These are phyloP conservation scores for Melieria omissa DNA, from an alignment of 2,888 invertebrate genomes.

Conservation along the genomic window DNA sequence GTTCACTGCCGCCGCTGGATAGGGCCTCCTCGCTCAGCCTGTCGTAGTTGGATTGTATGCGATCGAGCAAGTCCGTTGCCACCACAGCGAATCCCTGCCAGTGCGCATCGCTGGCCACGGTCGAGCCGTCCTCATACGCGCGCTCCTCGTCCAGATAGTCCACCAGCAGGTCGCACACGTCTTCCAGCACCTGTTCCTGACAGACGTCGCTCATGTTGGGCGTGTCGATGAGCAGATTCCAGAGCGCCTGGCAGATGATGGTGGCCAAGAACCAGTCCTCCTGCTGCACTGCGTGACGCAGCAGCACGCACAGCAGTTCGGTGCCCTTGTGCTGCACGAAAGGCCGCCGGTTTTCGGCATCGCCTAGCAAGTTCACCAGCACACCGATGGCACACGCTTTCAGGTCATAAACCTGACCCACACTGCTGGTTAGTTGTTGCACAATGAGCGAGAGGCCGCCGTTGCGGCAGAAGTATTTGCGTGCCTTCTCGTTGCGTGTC, in stretches of 20 bases:
- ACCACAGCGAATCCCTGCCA: constrained; percentile 84
- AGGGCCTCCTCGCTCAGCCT: constrained; percentile 42
- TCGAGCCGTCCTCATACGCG: constrained; percentile 60
- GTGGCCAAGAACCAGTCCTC: constrained; percentile 77
- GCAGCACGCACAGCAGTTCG: constrained; percentile 69
- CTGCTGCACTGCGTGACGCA: constrained; percentile 70
- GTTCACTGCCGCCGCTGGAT: constrained; percentile 22
- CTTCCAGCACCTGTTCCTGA: constrained; percentile 69
- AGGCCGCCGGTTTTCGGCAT: constrained; percentile 69
- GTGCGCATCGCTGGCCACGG: constrained; percentile 56
- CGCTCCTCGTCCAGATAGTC: constrained; percentile 73
- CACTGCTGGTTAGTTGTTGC: constrained; percentile 47
- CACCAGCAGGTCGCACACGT: constrained; percentile 69
- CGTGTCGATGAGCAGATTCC: constrained; percentile 76
- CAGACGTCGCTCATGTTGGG: constrained; percentile 63
- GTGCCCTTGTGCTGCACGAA: constrained; percentile 70
- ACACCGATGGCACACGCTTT: constrained; percentile 84
- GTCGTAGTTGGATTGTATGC: constrained; percentile 61
- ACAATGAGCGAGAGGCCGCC: constrained; percentile 74
- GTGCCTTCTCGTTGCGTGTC: constrained; percentile 75
- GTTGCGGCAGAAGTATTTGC: constrained; percentile 75
- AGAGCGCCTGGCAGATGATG: constrained; percentile 79
- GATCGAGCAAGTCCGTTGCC: constrained; percentile 78
- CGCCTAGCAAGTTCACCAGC: constrained; percentile 81
- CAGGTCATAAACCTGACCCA: constrained; percentile 70